These are phyloP conservation scores for Megaceryle torquata DNA, from an alignment of 2,113 vertebrate genomes.

Conservation along the genomic window DNA sequence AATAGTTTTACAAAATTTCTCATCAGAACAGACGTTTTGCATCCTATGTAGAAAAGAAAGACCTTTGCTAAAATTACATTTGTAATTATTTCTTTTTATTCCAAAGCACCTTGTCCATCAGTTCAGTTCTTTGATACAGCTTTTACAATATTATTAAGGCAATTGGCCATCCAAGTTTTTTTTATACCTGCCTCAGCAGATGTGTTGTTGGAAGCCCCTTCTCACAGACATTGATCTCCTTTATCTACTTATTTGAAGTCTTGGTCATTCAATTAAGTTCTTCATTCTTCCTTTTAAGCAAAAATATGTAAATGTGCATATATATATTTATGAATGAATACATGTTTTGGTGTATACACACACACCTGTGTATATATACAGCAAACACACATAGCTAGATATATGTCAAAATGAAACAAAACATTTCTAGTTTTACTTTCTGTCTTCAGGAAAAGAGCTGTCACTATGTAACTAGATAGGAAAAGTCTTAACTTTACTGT, in stretches of 20 bases:
- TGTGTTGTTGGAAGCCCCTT: background rate
- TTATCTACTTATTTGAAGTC: background rate
- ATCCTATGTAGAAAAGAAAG: background rate
- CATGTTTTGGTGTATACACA: background rate
- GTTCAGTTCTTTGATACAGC: background rate
- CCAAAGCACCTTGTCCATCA: background rate
- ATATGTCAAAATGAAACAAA: background rate
- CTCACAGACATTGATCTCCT: background rate
- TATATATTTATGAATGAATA: background rate
- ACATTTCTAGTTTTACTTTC: background rate
- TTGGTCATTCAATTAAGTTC: constrained; percentile 2
- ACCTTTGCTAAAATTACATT: background rate
- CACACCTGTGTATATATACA: too few relatives aligned
- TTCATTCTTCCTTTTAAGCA: background rate
- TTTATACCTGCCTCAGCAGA: constrained; percentile 19
- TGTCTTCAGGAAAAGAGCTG: background rate
- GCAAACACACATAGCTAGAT: accelerated
- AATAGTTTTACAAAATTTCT: background rate
- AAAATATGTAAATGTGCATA: background rate
- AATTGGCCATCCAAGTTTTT: background rate
- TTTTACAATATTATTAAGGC: background rate
- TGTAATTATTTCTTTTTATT: background rate
- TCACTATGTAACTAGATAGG: background rate
- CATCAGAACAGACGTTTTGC: background rate
- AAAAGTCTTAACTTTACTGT: background rate